Base-by-base conservation (phyloP, 2,113 vertebrate genomes). In the Ageneiosus marmoratus region DNA sequence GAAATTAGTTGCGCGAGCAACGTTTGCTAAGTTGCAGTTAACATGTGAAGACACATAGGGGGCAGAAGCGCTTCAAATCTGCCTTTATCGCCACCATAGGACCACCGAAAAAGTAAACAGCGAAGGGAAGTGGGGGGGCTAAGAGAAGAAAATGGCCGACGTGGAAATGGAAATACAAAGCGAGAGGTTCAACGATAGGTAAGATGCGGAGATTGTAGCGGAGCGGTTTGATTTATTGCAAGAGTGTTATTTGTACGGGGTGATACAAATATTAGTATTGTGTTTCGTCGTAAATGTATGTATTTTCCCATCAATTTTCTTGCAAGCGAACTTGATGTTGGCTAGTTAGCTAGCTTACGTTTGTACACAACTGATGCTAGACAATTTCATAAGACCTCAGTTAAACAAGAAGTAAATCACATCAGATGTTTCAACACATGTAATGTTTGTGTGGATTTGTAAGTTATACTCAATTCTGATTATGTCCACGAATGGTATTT, bases 101-200 rank as follows among this genome's bases (percentile, higher is more conserved):
- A 24, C 41, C 46, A 56, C 79, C 53, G 29, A 77, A 34, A 84
- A 84, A 88, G 78, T 84, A 80, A 5, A 75, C 48, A 37, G 79
- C 79, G 63, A n/a, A n/a, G n/a, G n/a, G n/a, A n/a, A n/a, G n/a
- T n/a, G 77, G 75, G 75, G 55, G 82, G 34, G 63, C 79, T 83
- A 46, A 46, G 82, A 53, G 50, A 86, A 83, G 82, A 88, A 88
- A 86, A 88, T 88, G 87, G 87, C 83, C 48, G 85, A 86, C 9
- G 72, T 86, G 56, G 85, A 85, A 80, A 84, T 88, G 85, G 85
- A 84, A 50, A 72, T 88, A 84, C 83, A 22, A 56, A 82, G 80
- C 72, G 74, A 86, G 80, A 55, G 82, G 55, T 44, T 83, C 48
- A 83, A 85, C 77, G 86, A 85, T 69, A 70, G 87, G 87, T 88